Evolutionary conservation across 2,113 vertebrate genomes (phyloP).

Genomic region (Pangasianodon hypophthalmus): DNA sequence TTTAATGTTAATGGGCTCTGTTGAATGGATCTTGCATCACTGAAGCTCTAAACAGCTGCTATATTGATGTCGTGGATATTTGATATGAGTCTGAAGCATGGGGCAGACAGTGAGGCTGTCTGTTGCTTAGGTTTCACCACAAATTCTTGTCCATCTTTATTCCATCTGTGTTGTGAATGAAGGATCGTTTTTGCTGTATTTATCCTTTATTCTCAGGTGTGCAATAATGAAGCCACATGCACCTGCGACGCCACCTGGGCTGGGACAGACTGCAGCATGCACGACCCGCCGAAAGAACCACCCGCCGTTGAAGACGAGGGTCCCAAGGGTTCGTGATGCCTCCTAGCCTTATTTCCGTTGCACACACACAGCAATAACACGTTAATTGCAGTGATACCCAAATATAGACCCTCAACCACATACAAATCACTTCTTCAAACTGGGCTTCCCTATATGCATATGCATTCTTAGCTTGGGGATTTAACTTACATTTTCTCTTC

Average conservation of each 20-base stretch:
- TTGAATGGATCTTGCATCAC: not conserved
- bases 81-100: not conserved
- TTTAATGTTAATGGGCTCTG: conserved; percentile 24
- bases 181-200: not conserved
- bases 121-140: not conserved
- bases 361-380: conserved; percentile 9
- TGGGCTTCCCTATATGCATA: conserved; percentile 37
- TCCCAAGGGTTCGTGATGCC: conserved; percentile 93
- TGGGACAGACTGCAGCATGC: conserved; percentile 98
- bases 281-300: conserved; percentile 85
- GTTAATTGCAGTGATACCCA: not conserved
- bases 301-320: conserved; percentile 82
- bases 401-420: conserved; percentile 9
- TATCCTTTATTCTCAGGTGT: conserved; percentile 76
- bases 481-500: conserved; percentile 51
- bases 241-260: conserved; percentile 95
- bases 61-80: conserved; percentile 4
- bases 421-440: conserved; percentile 13
- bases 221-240: conserved; percentile 97
- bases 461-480: conserved; percentile 35
- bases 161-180: not conserved
- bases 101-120: not conserved
- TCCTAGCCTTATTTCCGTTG: conserved; percentile 37
- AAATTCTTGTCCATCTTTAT: not conserved
- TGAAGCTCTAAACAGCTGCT: conserved; percentile 23